Percentiles rank a stretch among this genome's conserved stretches.
phyloP scores from a whole-genome alignment of 2,113 vertebrate species.

The Apteryx owenii region DNA sequence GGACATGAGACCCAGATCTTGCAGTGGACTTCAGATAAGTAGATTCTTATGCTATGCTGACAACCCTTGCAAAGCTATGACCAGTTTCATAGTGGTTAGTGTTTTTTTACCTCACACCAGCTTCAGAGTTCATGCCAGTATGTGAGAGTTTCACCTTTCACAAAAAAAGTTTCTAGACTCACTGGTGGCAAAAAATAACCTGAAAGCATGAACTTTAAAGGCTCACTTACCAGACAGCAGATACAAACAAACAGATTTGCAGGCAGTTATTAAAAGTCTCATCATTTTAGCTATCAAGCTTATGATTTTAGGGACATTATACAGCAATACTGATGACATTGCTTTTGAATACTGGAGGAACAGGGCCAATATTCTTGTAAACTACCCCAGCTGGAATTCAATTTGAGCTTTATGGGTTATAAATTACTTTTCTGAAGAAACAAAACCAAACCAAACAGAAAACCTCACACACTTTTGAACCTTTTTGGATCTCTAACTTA shows the following conservation, averaged over 20 bases:
- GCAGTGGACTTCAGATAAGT: neutral
- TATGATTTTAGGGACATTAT: neutral
- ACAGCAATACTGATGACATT: neutral
- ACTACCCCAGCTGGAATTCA: neutral
- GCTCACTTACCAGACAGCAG: neutral
- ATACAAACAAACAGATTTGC: neutral
- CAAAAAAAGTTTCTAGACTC: neutral
- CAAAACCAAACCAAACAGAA: neutral
- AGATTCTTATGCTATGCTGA: neutral
- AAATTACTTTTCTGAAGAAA: neutral
- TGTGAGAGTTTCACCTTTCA: neutral
- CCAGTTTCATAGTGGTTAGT: neutral
- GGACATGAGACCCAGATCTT: neutral
- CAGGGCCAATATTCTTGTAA: neutral
- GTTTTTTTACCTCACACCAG: neutral
- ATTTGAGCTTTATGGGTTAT: neutral
- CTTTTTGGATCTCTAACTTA: neutral
- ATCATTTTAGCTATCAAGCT: neutral
- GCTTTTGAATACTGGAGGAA: neutral
- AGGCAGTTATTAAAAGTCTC: neutral
- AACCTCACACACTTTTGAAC: neutral
- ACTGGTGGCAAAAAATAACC: neutral
- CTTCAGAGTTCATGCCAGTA: neutral
- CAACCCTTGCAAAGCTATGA: neutral
- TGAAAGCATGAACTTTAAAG: neutral